Conservation (phyloP, 2,113 vertebrate species). For the Corynorhinus townsendii region DNA sequence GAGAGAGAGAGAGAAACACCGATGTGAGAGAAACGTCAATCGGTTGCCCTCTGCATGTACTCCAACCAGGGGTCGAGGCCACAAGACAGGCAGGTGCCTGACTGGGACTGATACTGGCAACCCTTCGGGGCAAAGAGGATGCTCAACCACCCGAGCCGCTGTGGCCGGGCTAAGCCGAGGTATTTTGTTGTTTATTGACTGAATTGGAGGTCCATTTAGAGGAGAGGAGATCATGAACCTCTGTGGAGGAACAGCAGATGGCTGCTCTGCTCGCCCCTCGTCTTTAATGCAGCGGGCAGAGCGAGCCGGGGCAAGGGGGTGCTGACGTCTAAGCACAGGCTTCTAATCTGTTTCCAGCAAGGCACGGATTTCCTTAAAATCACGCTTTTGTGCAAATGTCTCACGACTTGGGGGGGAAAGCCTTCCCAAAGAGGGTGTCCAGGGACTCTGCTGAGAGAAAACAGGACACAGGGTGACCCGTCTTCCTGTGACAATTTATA, state of each 20-base stretch:
- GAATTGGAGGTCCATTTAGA: neutral
- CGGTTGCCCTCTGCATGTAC: too few species aligned
- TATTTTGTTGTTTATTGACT: neutral
- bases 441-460: neutral
- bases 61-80: too few species aligned
- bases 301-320: neutral
- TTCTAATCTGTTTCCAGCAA: neutral
- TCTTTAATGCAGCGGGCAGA: neutral
- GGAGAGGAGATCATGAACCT: neutral
- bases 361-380: neutral
- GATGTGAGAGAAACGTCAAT: too few species aligned
- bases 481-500: neutral
- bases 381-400: slow-evolving; percentile 6
- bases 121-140: too few species aligned
- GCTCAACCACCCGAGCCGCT: too few species aligned
- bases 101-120: too few species aligned
- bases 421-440: neutral
- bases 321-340: accelerated
- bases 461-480: too few species aligned
- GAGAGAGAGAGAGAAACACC: too few species aligned
- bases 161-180: too few species aligned
- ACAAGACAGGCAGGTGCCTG: too few species aligned
- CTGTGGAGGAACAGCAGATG: neutral
- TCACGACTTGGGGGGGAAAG: neutral
- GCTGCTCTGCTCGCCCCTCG: neutral